phyloP scores from a whole-genome alignment of 2,888 invertebrate genomes.

The Sicus ferrugineus region DNA sequence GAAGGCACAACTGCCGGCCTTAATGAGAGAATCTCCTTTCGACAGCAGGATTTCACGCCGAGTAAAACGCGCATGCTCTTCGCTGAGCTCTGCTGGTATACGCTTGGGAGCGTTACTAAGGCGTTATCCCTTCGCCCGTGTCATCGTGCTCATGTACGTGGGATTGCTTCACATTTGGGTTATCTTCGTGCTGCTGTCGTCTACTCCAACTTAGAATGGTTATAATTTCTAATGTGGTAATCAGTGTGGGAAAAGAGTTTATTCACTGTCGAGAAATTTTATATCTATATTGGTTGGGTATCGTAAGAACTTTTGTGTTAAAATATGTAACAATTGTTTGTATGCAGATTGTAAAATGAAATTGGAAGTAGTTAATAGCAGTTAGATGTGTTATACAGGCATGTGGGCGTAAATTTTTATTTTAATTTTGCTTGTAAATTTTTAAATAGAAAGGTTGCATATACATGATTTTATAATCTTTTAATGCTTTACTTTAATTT shows the following conservation, averaged over 20 bases:
- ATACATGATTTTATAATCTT: too few relatives aligned
- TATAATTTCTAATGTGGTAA: neutral
- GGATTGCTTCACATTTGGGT: constrained; percentile 87
- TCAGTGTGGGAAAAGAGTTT: neutral
- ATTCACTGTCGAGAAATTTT: neutral
- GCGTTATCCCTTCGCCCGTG: constrained; percentile 81
- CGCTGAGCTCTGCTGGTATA: constrained; percentile 79
- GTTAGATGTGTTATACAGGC: too few relatives aligned
- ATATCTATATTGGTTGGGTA: neutral
- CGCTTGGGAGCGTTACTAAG: constrained; percentile 81
- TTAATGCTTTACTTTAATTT: too few relatives aligned
- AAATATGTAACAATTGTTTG: too few relatives aligned
- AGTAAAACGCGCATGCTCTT: constrained; percentile 80
- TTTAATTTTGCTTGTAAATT: too few relatives aligned
- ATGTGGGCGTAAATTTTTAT: too few relatives aligned
- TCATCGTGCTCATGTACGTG: constrained; percentile 86
- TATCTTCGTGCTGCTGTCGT: constrained; percentile 78
- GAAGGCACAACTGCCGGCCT: constrained; percentile 74
- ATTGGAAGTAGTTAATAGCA: too few relatives aligned
- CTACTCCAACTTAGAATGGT: constrained; percentile 62
- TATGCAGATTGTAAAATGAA: too few relatives aligned
- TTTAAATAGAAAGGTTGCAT: too few relatives aligned
- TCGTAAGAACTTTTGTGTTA: neutral
- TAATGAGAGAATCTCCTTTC: constrained; percentile 78
- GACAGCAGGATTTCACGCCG: constrained; percentile 78